Base-by-base conservation (phyloP, 2,797 vertebrate species). In the Serranus cabrilla region DNA sequence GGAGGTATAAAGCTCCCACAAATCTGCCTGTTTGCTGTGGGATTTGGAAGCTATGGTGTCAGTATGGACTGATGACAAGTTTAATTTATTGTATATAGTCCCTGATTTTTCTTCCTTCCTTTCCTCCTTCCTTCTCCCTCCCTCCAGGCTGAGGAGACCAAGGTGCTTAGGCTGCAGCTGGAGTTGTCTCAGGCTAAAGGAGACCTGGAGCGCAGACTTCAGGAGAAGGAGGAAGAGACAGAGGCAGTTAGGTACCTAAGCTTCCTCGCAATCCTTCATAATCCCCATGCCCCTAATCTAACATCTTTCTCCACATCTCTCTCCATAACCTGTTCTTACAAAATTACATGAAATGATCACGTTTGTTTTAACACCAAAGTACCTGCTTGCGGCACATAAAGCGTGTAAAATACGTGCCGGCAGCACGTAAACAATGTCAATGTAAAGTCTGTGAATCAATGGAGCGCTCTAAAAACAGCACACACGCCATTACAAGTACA, bases 221-320 rank as follows among this genome's bases (percentile, higher is more conserved):
- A 96, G 82, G 96, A 96, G 88, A 96, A 96, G 62, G 96, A 96
- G 65, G 96, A 96, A 23, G 96, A 96, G 90, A 75, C 72, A 8
- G 96, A 96, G 60, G 92, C 92, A 2, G 74, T 72, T 0, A 94
- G 95, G 95, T 96, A 90, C n/a, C 13, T 34, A 56, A 5, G 25
- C 16, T 7, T 63, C 12, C 5, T 31, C 43, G 56, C 47, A 12
- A n/a, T n/a, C n/a, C n/a, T n/a, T n/a, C n/a, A n/a, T n/a, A n/a
- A n/a, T n/a, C n/a, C n/a, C n/a, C n/a, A n/a, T n/a, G n/a, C n/a
- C n/a, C n/a, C n/a, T n/a, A n/a, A n/a, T n/a, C n/a, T n/a, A n/a
- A n/a, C 1, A 17, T 39, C 16, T 2, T 1, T 1, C 20, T 7
- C 2, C 25, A 37, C 25, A 47, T 16, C 20, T 17, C 18, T 37